A percentile compares a stretch with the other conserved stretches of the same genome.
Evolutionary conservation across 2,888 invertebrate species (phyloP).

Genomic region (Melangyna quadrimaculata): DNA sequence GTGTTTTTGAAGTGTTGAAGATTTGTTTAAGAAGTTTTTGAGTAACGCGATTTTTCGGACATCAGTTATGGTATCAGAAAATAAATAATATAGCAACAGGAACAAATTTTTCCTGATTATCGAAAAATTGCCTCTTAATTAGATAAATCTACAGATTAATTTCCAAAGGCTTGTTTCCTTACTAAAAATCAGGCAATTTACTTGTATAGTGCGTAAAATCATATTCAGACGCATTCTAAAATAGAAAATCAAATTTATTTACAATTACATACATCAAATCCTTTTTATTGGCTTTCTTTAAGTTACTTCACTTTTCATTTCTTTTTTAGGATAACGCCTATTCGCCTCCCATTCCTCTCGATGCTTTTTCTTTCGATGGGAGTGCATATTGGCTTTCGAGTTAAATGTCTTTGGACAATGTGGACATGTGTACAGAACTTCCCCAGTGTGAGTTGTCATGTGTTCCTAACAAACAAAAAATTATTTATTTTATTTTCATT

Average conservation of each 20-base stretch:
- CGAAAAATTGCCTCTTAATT: too few relatives aligned
- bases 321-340: constrained; percentile 55
- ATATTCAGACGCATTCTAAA: not conserved
- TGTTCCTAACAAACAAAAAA: constrained; percentile 72
- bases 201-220: not conserved
- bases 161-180: not conserved
- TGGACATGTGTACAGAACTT: constrained; percentile 75
- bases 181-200: not conserved
- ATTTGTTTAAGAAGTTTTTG: too few relatives aligned
- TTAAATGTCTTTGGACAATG: constrained; percentile 75
- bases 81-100: too few relatives aligned
- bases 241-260: not conserved
- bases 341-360: constrained; percentile 74
- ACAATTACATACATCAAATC: not conserved
- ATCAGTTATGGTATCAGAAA: too few relatives aligned
- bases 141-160: not conserved
- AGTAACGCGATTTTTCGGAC: too few relatives aligned
- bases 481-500: not conserved
- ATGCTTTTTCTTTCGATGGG: constrained; percentile 76
- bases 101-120: too few relatives aligned
- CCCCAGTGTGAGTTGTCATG: constrained; percentile 75
- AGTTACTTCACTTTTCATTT: not conserved
- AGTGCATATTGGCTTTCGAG: constrained; percentile 76
- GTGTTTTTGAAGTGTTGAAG: too few relatives aligned
- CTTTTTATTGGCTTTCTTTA: not conserved